phyloP scores from a whole-genome alignment of 2,888 invertebrate species.

The Synergus umbraculus region DNA sequence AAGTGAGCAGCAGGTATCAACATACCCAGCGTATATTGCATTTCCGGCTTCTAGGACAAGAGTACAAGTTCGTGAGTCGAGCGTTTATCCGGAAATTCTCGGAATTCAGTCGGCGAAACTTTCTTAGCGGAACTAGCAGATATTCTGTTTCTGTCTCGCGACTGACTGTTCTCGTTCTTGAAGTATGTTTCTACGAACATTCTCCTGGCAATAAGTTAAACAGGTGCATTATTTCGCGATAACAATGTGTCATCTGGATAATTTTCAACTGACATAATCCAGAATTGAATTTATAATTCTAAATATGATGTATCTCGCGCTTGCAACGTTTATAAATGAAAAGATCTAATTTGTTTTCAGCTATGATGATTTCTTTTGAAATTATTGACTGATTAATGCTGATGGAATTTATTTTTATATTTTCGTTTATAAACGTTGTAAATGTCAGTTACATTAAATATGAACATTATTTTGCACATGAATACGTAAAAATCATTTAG shows the following conservation, averaged over 20 bases:
- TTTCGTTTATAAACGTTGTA: too few relatives aligned
- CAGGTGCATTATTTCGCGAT: not conserved
- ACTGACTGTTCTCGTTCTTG: conserved; percentile 25
- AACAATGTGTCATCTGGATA: not conserved
- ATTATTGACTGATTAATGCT: too few relatives aligned
- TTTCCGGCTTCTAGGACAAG: conserved; percentile 22
- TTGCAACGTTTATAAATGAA: too few relatives aligned
- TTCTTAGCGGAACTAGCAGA: conserved; percentile 3
- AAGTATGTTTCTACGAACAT: not conserved
- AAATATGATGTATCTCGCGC: too few relatives aligned
- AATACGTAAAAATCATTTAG: too few relatives aligned
- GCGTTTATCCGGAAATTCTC: conserved; percentile 27
- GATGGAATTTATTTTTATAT: too few relatives aligned
- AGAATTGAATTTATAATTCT: not conserved
- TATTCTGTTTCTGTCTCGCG: conserved; percentile 20
- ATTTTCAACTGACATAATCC: not conserved
- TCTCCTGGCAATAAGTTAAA: not conserved
- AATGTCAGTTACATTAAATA: too few relatives aligned
- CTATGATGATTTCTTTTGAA: too few relatives aligned
- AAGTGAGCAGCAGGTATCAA: conserved; percentile 25
- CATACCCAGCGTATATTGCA: conserved; percentile 28
- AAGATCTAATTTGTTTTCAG: too few relatives aligned
- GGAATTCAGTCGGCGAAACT: conserved; percentile 26
- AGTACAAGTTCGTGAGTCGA: conserved; percentile 9
- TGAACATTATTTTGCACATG: too few relatives aligned